Evolutionary conservation across 2,797 vertebrate genomes (phyloP), one percentile per base, ranked within the genome.

Genomic region (Hirundo rustica): DNA sequence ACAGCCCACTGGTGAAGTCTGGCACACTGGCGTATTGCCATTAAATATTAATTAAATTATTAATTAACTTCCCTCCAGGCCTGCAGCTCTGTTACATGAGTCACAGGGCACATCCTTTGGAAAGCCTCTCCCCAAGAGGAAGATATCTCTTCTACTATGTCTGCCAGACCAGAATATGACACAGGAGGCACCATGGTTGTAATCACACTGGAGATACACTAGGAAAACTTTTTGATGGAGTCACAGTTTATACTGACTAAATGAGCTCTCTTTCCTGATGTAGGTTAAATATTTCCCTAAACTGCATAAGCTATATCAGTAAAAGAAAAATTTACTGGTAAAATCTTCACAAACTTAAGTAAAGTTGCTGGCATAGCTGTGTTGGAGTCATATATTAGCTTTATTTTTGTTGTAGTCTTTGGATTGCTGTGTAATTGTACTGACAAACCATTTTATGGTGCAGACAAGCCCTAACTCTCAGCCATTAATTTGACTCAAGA

Each of bases 331-430:
- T 23, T 36, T 83, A 91, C 38, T 68, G 16, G 7, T 65, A 36
- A 26, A 36, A 45, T 1, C 88, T 88, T 88, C 66, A 57, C 14
- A 23, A n/a, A 36, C 57, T 57, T 67, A 54, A 57, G 16, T 67
- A 68, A 88, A 92, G 66, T n/a, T 92, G 42, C 79, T 88, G 68
- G n/a, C 72, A 54, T 44, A 78, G 82, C 57, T 89, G 17, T 80
- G 47, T 71, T 4, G 5, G 53, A 47, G 25, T 36, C 54, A 32
- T 83, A 61, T 42, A 58, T 80, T 74, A 57, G 21, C 19, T 92
- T 82, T 88, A 71, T 74, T 89, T 89, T 89, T 78, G 61, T 83
- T 89, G 34, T 68, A 77, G 57, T 80, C 72, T 76, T 79, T n/a
- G 29, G 16, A 70, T 85, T 78, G 36, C 64, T 91, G 36, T 74